These are phyloP conservation scores for Drosophila dives DNA, from an alignment of 2,888 invertebrate genomes.

Conservation along the genomic window DNA sequence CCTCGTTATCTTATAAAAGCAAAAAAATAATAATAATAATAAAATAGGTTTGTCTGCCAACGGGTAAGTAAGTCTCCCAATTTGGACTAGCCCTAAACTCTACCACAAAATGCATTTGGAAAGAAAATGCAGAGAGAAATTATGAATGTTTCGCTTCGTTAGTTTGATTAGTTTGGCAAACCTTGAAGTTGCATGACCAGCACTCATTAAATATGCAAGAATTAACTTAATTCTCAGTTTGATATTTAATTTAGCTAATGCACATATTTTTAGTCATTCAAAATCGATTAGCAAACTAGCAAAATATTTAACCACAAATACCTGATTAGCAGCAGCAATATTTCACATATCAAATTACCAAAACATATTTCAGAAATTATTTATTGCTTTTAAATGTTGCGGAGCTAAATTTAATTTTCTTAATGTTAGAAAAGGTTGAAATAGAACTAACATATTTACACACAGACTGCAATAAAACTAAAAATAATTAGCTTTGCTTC, in stretches of 20 bases:
- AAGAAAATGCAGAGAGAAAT: slow-evolving; percentile 55
- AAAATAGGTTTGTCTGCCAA: slow-evolving; percentile 57
- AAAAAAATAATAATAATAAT: not conserved
- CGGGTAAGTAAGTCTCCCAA: not conserved
- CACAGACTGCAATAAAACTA: not conserved
- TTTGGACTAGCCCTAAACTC: slow-evolving; percentile 23
- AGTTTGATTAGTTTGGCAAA: slow-evolving; percentile 27
- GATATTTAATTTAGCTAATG: slow-evolving; percentile 53
- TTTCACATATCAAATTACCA: slow-evolving; percentile 27
- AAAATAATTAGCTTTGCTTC: not conserved
- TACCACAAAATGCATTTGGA: slow-evolving; percentile 56
- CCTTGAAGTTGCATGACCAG: slow-evolving; percentile 56
- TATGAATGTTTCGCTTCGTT: slow-evolving; percentile 14
- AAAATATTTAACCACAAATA: slow-evolving; percentile 1
- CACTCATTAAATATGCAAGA: slow-evolving; percentile 42
- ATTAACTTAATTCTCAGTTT: slow-evolving; percentile 17
- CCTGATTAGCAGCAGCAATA: not conserved
- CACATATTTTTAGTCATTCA: slow-evolving; percentile 12
- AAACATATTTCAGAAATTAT: slow-evolving; percentile 30
- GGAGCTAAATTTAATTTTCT: slow-evolving; percentile 43
- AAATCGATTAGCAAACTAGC: slow-evolving; percentile 15
- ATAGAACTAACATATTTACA: not conserved
- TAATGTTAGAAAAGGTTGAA: slow-evolving; percentile 25
- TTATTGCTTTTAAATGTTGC: slow-evolving; percentile 26
- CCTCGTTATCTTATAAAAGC: slow-evolving; percentile 44